These are phyloP conservation scores for Neomicropteryx cornuta DNA, from an alignment of 1,140 invertebrate species.

Conservation along the genomic window DNA sequence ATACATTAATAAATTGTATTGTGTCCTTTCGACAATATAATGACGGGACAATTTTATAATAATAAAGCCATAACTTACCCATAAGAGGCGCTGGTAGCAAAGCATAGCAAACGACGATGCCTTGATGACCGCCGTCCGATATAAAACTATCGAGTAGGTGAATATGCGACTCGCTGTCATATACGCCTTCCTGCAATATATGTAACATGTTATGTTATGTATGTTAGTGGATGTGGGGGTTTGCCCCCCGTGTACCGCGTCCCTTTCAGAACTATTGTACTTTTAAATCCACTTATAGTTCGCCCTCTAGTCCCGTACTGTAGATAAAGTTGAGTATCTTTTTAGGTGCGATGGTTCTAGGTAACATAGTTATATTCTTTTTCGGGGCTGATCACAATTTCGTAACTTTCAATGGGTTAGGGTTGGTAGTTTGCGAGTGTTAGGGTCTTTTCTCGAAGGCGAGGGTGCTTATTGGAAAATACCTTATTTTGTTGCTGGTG, in stretches of 20 bases:
- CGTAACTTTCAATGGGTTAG: too few relatives aligned
- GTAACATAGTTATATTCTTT: too few relatives aligned
- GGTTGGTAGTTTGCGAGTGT: too few relatives aligned
- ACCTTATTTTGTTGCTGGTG: too few relatives aligned
- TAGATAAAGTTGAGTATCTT: too few relatives aligned
- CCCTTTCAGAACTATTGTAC: neutral
- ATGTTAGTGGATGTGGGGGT: neutral
- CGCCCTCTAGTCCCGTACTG: neutral
- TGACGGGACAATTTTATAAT: too few relatives aligned
- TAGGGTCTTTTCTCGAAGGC: too few relatives aligned
- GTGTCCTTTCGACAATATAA: neutral
- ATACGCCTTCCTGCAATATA: constrained; percentile 40
- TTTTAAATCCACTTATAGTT: neutral
- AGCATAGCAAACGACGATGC: constrained; percentile 30
- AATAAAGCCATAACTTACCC: constrained; percentile 18
- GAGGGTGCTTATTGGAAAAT: too few relatives aligned
- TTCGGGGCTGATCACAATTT: too few relatives aligned
- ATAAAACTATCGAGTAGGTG: constrained; percentile 40
- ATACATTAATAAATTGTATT: neutral
- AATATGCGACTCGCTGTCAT: constrained; percentile 48
- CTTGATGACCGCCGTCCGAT: constrained; percentile 32
- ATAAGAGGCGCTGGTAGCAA: constrained; percentile 29
- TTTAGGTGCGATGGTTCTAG: too few relatives aligned
- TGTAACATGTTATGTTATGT: neutral
- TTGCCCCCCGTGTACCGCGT: neutral